phyloP scores from a whole-genome alignment of 2,888 invertebrate species.

The Drosophila helvetica region DNA sequence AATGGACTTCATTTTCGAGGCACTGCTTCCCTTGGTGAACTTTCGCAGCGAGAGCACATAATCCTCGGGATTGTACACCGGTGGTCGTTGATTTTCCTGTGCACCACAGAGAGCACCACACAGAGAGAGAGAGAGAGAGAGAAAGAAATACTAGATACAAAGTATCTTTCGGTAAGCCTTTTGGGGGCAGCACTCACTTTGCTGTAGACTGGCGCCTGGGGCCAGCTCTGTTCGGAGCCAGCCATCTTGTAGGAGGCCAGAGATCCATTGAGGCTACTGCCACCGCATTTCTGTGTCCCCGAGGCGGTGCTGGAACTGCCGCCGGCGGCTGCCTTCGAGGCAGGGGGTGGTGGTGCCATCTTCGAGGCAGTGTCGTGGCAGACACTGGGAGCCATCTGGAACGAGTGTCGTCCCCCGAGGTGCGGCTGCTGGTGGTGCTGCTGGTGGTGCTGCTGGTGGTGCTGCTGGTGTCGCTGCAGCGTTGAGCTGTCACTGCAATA shows the following conservation, averaged over 20 bases:
- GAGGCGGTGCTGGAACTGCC: constrained; percentile 38
- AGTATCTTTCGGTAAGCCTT: neutral
- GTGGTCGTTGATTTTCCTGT: constrained; percentile 93
- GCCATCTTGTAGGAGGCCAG: constrained; percentile 82
- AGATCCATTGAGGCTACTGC: constrained; percentile 79
- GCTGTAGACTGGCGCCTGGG: constrained; percentile 80
- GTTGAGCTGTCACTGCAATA: constrained; percentile 84
- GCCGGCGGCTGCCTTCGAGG: constrained; percentile 5
- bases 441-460: constrained; percentile 13
- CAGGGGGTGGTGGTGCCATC: constrained; percentile 13
- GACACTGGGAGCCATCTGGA: constrained; percentile 85
- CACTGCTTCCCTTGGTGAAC: constrained; percentile 86
- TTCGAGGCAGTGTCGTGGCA: constrained; percentile 63
- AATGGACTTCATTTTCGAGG: constrained; percentile 79
- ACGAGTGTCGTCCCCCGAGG: constrained; percentile 15
- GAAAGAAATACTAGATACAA: neutral
- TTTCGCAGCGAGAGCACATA: constrained; percentile 92
- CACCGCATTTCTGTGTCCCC: constrained; percentile 74
- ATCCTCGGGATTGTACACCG: constrained; percentile 95
- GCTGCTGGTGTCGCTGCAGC: constrained; percentile 63
- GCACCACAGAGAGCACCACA: accelerated
- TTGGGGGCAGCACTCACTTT: constrained; percentile 65
- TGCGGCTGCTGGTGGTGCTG: constrained; percentile 23
- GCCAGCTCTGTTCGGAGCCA: constrained; percentile 82
- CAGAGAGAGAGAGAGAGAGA: neutral